phyloP scores from a whole-genome alignment of 1,140 invertebrate genomes.

The Anastrepha ludens region DNA sequence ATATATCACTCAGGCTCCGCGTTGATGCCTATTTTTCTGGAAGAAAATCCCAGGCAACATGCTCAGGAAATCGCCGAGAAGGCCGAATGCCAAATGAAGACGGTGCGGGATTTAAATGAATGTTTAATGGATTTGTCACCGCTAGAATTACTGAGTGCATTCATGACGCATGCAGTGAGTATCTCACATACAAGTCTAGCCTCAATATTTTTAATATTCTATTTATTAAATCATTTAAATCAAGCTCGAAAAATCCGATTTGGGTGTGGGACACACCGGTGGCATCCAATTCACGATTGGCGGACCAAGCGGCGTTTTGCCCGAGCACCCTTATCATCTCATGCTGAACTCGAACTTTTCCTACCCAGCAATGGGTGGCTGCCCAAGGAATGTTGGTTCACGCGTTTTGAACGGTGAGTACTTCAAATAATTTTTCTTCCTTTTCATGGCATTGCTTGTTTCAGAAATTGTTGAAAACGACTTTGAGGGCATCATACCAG shows the following conservation, averaged over 20 bases:
- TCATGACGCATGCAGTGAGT: constrained; percentile 70
- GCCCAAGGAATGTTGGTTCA: constrained; percentile 69
- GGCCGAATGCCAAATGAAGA: constrained; percentile 66
- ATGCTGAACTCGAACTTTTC: constrained; percentile 70
- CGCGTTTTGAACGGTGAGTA: constrained; percentile 64
- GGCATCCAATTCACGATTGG: constrained; percentile 73
- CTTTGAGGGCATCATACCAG: constrained; percentile 70
- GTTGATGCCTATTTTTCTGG: constrained; percentile 71
- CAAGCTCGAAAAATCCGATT: constrained; percentile 70
- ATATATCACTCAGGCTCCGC: constrained; percentile 72
- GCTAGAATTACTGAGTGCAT: constrained; percentile 67
- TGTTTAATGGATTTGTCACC: constrained; percentile 69
- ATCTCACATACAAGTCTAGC: background rate
- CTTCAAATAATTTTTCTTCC: constrained; percentile 12
- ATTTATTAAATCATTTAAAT: background rate
- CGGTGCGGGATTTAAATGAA: constrained; percentile 67
- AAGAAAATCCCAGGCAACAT: constrained; percentile 69
- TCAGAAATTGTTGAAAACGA: constrained; percentile 70
- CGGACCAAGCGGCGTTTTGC: constrained; percentile 69
- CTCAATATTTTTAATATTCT: background rate
- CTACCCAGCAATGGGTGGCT: constrained; percentile 70
- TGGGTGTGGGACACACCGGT: constrained; percentile 70
- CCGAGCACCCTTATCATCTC: constrained; percentile 70
- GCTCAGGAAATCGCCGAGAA: constrained; percentile 70
- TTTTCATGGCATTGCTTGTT: background rate